phyloP scores from a whole-genome alignment of 2,113 vertebrate genomes.

The Todiramphus chloris region DNA sequence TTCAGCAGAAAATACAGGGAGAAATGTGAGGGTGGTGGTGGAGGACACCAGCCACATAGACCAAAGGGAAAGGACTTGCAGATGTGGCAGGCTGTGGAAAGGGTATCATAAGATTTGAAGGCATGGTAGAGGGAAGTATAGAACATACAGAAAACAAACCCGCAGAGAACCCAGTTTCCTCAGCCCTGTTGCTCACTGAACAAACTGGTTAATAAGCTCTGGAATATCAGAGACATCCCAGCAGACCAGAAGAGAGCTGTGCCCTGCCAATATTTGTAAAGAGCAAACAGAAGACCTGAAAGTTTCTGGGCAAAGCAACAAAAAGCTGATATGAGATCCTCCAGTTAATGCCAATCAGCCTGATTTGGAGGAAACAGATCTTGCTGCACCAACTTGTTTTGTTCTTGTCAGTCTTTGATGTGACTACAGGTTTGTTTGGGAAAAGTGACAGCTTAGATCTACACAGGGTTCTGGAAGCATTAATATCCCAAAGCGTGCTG shows the following conservation, averaged over 20 bases:
- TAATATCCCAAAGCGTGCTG: constrained; percentile 24
- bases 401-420: constrained; percentile 58
- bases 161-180: not conserved
- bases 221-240: constrained; percentile 25
- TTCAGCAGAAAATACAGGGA: not conserved
- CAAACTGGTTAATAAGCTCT: constrained; percentile 37
- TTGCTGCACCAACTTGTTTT: constrained; percentile 50
- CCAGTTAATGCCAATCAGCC: constrained; percentile 21
- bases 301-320: constrained; percentile 37
- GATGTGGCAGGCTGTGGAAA: not conserved
- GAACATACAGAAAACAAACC: not conserved
- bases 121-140: not conserved
- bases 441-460: constrained; percentile 49
- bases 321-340: constrained; percentile 38
- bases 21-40: not conserved
- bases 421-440: constrained; percentile 33
- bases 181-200: not conserved
- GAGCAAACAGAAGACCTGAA: constrained; percentile 52
- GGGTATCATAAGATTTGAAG: not conserved
- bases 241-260: not conserved
- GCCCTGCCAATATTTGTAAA: constrained; percentile 42
- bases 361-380: not conserved
- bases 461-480: constrained; percentile 27
- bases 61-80: not conserved
- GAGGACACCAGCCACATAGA: not conserved